Evolutionary conservation across 2,113 vertebrate genomes (phyloP), one percentile per base, ranked within the genome.

Genomic region (Saiga tatarica): DNA sequence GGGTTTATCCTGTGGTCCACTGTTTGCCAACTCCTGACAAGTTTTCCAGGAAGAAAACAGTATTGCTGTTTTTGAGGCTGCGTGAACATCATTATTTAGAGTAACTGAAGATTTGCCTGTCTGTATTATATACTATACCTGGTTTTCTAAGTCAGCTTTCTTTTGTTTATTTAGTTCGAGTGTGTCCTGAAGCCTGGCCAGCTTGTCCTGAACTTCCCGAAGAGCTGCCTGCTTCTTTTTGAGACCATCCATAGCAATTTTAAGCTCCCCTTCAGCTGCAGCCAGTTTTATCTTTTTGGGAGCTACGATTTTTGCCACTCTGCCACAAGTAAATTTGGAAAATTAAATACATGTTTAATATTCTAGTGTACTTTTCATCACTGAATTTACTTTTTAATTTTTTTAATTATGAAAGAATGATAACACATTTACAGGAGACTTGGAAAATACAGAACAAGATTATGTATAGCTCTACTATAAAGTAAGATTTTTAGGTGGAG

Each of bases 241-340:
- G 17, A 99, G 98, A 87, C 99, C 97, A 6, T 99, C 98, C 99
- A 99, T 99, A 47, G 99, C 99, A 88, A 99, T 96, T n/a, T 96
- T 99, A 85, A 99, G 98, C 97, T 99, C 98, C 59, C 97, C 99
- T 98, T 99, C 99, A 10, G 99, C 99, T 81, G 98, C 59, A 59
- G 98, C 98, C 85, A 99, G 98, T 95, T 99, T 99, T 53, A 99
- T 97, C 98, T 99, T 99, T 98, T 99, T 99, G 5, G 99, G 99
- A 89, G 99, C 99, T 67, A 99, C 99, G 33, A 99, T 99, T 98
- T 99, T 99, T 94, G 99, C 98, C 92, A 99, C 99, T 97, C 99
- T 99, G 97, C 42, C 83, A 91, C 85, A 82, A 97, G 96, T 6
- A 96, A 97, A 94, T 95, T 62, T 57, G 30, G 93, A 89, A 98